Conservation (phyloP, 2,888 invertebrate species). For the Biston betularia region DNA sequence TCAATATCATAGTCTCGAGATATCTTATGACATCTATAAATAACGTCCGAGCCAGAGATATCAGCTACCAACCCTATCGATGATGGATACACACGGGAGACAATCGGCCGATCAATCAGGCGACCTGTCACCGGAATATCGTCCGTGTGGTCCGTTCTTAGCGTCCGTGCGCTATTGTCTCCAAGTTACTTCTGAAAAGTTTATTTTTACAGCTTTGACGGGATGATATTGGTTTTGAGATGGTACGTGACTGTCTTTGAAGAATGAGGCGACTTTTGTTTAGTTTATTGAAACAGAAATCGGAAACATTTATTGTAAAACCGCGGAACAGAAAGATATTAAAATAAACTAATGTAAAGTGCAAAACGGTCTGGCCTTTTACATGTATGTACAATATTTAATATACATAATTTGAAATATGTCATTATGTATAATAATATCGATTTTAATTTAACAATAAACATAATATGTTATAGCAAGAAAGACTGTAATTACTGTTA, state of each 20-base stretch:
- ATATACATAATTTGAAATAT: too few species aligned
- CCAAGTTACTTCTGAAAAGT: slow-evolving; percentile 31
- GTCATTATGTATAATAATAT: too few species aligned
- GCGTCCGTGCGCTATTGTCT: slow-evolving; percentile 52
- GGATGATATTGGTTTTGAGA: slow-evolving; percentile 27
- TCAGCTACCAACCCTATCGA: slow-evolving; percentile 50
- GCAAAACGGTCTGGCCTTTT: too few species aligned
- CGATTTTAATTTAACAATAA: too few species aligned
- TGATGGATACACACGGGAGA: slow-evolving; percentile 64
- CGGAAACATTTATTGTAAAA: too few species aligned
- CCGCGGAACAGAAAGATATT: too few species aligned
- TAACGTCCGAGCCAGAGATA: slow-evolving; percentile 22
- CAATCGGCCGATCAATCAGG: slow-evolving; percentile 68
- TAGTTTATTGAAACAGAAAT: background rate
- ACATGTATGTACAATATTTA: too few species aligned
- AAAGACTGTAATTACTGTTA: too few species aligned
- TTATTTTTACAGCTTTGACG: slow-evolving; percentile 28
- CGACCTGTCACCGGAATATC: slow-evolving; percentile 46
- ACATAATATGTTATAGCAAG: too few species aligned
- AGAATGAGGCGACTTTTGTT: background rate
- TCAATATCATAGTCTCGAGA: slow-evolving; percentile 22
- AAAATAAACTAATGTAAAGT: too few species aligned
- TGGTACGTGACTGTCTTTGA: slow-evolving; percentile 25
- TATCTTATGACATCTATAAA: slow-evolving; percentile 30
- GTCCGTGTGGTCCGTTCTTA: slow-evolving; percentile 54